Evolutionary conservation across 2,888 invertebrate genomes (phyloP).

Genomic region (Tryphoninae sp.): DNA sequence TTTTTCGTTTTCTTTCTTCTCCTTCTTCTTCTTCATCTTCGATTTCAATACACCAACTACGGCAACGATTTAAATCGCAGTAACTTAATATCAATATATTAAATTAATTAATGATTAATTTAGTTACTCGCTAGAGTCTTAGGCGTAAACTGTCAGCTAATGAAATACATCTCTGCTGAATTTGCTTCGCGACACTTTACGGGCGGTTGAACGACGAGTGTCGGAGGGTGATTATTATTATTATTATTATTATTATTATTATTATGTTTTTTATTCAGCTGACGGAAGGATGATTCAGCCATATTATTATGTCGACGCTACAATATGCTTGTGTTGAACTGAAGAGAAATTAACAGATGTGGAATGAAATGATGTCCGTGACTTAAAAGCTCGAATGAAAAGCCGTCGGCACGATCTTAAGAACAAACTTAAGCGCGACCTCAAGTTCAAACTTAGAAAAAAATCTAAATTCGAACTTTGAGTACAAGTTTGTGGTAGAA

Average conservation of each 20-base stretch:
- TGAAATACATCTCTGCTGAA: slow-evolving; percentile 4
- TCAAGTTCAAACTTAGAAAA: no score
- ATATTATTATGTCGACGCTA: slow-evolving; percentile 45
- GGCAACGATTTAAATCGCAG: slow-evolving; percentile 48
- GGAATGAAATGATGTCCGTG: slow-evolving; percentile 6
- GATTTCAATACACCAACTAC: slow-evolving; percentile 6
- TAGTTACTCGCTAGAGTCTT: slow-evolving; percentile 31
- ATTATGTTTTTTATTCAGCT: slow-evolving; percentile 8
- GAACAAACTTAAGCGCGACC: no score
- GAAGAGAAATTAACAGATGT: not conserved
- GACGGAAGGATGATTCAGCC: slow-evolving; percentile 37
- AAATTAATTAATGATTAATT: slow-evolving; percentile 59
- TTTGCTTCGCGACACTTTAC: not conserved
- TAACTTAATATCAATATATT: slow-evolving; percentile 48
- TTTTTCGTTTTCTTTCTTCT: slow-evolving; percentile 10
- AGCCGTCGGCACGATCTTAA: no score
- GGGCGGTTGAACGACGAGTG: not conserved
- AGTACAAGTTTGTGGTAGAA: no score
- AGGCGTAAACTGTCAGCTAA: slow-evolving; percentile 28
- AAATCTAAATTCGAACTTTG: no score
- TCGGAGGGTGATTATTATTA: not conserved
- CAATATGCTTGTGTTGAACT: slow-evolving; percentile 3
- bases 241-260: not conserved
- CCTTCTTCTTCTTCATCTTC: not conserved
- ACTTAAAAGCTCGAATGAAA: not conserved